Percentiles rank a stretch among this genome's conserved stretches.
phyloP scores from a whole-genome alignment of 1,140 invertebrate species.

The Drosophila trapezifrons region DNA sequence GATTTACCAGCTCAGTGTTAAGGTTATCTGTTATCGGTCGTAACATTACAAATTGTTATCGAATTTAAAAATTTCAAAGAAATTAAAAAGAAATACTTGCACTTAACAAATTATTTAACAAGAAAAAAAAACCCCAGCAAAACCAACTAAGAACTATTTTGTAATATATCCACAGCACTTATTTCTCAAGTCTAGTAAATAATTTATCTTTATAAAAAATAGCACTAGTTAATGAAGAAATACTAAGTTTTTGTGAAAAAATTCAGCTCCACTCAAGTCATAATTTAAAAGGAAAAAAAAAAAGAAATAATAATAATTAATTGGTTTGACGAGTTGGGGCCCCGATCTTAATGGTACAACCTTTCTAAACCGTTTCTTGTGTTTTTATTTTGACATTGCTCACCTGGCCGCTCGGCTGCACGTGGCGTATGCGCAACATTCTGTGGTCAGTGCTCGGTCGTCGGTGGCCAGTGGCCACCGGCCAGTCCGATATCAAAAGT shows the following conservation, averaged over 20 bases:
- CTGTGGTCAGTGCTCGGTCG: constrained; percentile 6
- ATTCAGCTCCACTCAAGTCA: neutral
- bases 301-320: constrained; percentile 14
- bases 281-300: neutral
- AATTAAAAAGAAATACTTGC: no score
- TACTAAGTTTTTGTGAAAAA: constrained; percentile 1
- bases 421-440: constrained; percentile 50
- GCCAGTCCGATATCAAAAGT: constrained; percentile 2
- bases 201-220: neutral
- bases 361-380: constrained; percentile 39
- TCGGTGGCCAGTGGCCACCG: constrained; percentile 5
- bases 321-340: constrained; percentile 16
- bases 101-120: no score
- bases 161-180: neutral
- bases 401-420: constrained; percentile 25
- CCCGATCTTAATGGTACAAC: constrained; percentile 11
- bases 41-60: neutral
- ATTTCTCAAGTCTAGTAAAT: no score
- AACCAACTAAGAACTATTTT: neutral
- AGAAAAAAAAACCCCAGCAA: neutral
- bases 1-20: neutral
- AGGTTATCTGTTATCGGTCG: neutral
- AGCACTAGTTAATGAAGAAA: neutral
- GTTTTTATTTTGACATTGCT: constrained; percentile 20
- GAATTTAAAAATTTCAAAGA: neutral